Evolutionary conservation across 2,888 invertebrate species (phyloP).

Genomic region (Clepsis dumicolana): DNA sequence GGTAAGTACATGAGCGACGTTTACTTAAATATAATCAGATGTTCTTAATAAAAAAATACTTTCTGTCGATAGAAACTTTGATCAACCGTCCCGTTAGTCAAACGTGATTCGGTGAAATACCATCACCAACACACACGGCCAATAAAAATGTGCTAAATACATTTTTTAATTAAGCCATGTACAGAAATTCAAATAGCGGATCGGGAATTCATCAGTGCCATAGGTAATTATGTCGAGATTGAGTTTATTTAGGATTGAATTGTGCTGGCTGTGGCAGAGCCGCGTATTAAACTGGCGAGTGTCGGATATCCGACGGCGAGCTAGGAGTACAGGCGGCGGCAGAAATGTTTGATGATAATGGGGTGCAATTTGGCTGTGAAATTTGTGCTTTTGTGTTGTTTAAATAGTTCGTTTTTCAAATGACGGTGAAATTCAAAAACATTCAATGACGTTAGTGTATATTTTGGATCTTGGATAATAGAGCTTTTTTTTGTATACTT

Average conservation of each 20-base stretch:
- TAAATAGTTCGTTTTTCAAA: no score
- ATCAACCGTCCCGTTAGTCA: not conserved
- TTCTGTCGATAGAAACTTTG: no score
- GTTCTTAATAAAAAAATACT: no score
- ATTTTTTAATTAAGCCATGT: constrained; percentile 71
- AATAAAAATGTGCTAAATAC: constrained; percentile 57
- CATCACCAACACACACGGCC: not conserved
- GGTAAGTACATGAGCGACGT: no score
- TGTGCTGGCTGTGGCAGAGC: constrained; percentile 66
- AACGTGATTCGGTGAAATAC: not conserved
- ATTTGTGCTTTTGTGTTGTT: no score
- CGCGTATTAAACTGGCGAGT: constrained; percentile 74
- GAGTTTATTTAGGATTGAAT: constrained; percentile 80
- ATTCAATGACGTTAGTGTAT: no score
- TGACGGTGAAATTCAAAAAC: no score
- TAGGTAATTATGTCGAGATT: constrained; percentile 78
- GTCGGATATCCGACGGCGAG: constrained; percentile 79
- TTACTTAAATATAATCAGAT: no score
- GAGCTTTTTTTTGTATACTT: no score
- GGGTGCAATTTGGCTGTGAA: no score
- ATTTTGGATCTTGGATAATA: no score
- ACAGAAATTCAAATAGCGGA: constrained; percentile 64
- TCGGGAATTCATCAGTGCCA: constrained; percentile 77
- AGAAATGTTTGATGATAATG: not conserved
- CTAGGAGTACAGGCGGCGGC: constrained; percentile 68